Evolutionary conservation across 2,888 invertebrate genomes (phyloP), one percentile per base, ranked within the genome.

Genomic region (Dicranocentrus wangi): DNA sequence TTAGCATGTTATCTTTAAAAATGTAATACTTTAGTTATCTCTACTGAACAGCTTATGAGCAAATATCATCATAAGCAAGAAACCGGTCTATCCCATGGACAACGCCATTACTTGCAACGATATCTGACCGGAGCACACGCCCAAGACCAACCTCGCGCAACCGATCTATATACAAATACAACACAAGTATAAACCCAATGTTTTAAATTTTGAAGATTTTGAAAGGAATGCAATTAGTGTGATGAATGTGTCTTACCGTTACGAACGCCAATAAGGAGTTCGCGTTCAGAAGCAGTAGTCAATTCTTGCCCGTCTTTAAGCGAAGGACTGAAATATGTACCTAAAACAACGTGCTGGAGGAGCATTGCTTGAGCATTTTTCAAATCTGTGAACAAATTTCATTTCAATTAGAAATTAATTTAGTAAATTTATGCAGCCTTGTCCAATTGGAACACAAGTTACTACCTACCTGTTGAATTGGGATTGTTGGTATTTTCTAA

Each of bases 21-120:
- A 58, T 19, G 25, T 23, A 58, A 23, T 21, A 58, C 58, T 39
- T 39, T 8, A 13, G 39, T 39, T 39, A 13, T 5, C 13, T 39
- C 39, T 39, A 39, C n/a, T n/a, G n/a, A n/a, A n/a, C n/a, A n/a
- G n/a, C 13, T 13, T 39, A 55, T 84, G 53, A 85, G 79, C 87
- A 87, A 76, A 87, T 82, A 58, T 87, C 87, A 69, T 86, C 85
- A 60, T 86, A 84, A 7, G 82, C 82, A n/a, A 87, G 76, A 61
- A 86, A 86, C 19, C 86, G 84, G 58, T 87, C 87, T 21, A 87
- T 82, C 17, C 85, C 87, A 81, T 87, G 87, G 25, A 87, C 87
- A 15, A 87, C 87, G 66, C 87, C 87, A 47, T 87, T 87, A 5
- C 83, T 86, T 19, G 86, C 87, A 58, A 86, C 86, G 51, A 87